A percentile compares a stretch with the other conserved stretches of the same genome.
These are phyloP conservation scores for Aphidius gifuensis DNA, from an alignment of 1,140 invertebrate species.

Conservation along the genomic window DNA sequence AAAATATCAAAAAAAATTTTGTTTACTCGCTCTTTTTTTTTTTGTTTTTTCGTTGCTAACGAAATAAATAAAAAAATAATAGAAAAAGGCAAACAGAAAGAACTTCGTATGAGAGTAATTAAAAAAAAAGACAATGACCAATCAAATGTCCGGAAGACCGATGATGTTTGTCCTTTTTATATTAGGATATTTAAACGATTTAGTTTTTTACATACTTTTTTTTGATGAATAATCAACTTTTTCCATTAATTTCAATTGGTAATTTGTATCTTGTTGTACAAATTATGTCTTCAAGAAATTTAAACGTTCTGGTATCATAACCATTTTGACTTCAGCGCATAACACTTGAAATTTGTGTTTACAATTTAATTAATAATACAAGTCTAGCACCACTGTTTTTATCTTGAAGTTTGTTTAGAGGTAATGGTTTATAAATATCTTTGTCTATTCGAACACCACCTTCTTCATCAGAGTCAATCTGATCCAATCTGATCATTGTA, in stretches of 20 bases:
- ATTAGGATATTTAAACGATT: conserved; percentile 88
- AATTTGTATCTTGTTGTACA: conserved; percentile 87
- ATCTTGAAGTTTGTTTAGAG: conserved; percentile 67
- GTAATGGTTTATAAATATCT: conserved; percentile 88
- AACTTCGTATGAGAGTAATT: too few species aligned
- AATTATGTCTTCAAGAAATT: conserved; percentile 98
- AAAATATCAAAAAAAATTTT: too few species aligned
- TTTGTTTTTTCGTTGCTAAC: too few species aligned
- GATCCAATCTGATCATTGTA: too few species aligned
- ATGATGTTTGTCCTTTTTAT: too few species aligned
- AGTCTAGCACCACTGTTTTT: conserved; percentile 74
- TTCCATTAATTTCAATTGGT: conserved; percentile 75
- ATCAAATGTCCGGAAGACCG: too few species aligned
- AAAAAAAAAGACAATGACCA: too few species aligned
- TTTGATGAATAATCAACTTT: conserved; percentile 75
- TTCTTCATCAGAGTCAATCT: conserved; percentile 60
- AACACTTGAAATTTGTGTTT: conserved; percentile 97
- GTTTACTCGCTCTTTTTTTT: too few species aligned
- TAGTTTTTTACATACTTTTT: conserved; percentile 80
- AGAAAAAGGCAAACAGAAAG: too few species aligned
- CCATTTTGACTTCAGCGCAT: conserved; percentile 83
- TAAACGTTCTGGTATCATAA: conserved; percentile 91
- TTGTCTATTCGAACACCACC: conserved; percentile 62
- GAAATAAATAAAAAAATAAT: too few species aligned
- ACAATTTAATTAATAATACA: conserved; percentile 89